Base-by-base conservation (phyloP, 2,888 invertebrate genomes). In the Dysmachus trigonus region DNA sequence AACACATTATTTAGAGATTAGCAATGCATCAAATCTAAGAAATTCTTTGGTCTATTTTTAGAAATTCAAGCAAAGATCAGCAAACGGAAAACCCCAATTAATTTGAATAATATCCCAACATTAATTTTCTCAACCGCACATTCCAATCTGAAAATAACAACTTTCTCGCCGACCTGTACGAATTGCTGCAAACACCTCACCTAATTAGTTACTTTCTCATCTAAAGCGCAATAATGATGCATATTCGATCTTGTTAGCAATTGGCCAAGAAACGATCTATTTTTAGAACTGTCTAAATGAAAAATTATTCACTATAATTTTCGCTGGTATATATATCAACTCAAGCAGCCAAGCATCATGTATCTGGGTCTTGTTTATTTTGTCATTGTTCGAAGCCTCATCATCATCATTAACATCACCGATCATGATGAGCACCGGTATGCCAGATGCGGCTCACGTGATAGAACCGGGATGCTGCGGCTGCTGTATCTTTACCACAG, bases 291-390 rank as follows among this genome's bases (percentile, higher is more conserved):
- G 51, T 79, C 51, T 79, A 27, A 79, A 51, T 79, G 79, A 79
- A 79, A 79, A 79, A 31, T 79, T 79, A 51, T 51, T 51, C 51
- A 51, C 51, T 79, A 51, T 79, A 79, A 51, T 47, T 79, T 51
- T 79, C 31, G n/a, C 30, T 5, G 41, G 27, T n/a, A 27, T 22
- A 22, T 18, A n/a, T n/a, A n/a, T n/a, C n/a, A n/a, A n/a, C 53
- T 53, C 18, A 53, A 4, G 5, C 1, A 53, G 18, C 10, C 10
- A 13, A 18, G 22, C 22, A 18, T 62, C 62, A 7, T 22, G 62
- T 27, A 91, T 83, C 33, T 47, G 51, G 35, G 73, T 35, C 27
- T 81, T 81, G 79, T 76, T 77, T 41, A 76, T 79, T 84, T 72
- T 84, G 47, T 31, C 62, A 51, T 83, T 38, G 62, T 71, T 35